Evolutionary conservation across 1,140 invertebrate genomes (phyloP).

Genomic region (Drosophila ambigua): DNA sequence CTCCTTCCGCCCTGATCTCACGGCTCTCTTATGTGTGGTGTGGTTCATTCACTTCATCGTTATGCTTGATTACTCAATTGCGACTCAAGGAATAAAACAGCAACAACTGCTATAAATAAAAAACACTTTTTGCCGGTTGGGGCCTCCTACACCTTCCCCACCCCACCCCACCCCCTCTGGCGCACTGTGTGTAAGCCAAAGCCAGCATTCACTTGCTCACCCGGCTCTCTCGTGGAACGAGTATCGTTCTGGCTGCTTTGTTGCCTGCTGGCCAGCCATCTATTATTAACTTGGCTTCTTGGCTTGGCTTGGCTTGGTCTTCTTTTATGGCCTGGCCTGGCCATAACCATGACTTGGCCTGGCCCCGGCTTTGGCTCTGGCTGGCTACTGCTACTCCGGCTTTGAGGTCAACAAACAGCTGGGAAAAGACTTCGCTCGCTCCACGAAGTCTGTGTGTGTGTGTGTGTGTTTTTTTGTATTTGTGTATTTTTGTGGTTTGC

Average conservation of each 20-base stretch:
- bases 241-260: conserved; percentile 45
- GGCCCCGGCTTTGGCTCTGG: conserved; percentile 31
- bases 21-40: conserved; percentile 29
- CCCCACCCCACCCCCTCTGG: too few species aligned
- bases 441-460: conserved; percentile 10
- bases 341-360: conserved; percentile 80
- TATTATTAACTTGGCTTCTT: conserved; percentile 77
- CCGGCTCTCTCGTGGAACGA: conserved; percentile 34
- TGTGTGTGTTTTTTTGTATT: conserved; percentile 51
- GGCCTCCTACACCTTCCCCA: neutral
- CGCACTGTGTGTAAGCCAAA: conserved; percentile 60
- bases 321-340: conserved; percentile 55
- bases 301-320: conserved; percentile 45
- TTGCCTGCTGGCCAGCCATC: conserved; percentile 51
- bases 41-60: conserved; percentile 58
- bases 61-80: conserved; percentile 72
- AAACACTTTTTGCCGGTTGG: conserved; percentile 59
- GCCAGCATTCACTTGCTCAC: conserved; percentile 35
- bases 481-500: conserved; percentile 61
- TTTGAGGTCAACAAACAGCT: conserved; percentile 84
- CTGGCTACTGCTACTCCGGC: neutral
- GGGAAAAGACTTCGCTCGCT: conserved; percentile 43
- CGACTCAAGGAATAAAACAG: conserved; percentile 59
- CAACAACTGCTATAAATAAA: conserved; percentile 66
- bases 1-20: neutral